Conservation (phyloP, 2,888 invertebrate species). For the Holacanthella duospinosa region DNA sequence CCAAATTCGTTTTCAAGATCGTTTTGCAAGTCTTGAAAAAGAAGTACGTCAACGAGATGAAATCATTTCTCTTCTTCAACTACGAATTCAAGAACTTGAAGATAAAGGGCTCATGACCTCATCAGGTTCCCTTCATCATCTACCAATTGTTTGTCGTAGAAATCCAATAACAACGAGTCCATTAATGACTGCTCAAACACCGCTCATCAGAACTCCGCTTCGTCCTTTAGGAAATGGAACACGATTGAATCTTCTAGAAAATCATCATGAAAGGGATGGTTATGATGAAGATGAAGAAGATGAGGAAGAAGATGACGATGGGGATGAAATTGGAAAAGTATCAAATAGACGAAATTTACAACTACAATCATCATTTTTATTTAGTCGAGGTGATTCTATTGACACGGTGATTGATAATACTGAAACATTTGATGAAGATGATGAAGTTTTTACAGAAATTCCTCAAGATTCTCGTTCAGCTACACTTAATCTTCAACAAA, state of each 20-base stretch:
- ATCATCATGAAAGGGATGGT: neutral
- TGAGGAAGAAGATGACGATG: conserved; percentile 29
- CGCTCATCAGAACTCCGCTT: neutral
- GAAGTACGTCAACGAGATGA: conserved; percentile 72
- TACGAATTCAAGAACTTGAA: conserved; percentile 59
- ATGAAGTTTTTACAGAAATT: conserved; percentile 32
- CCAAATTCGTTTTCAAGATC: conserved; percentile 44
- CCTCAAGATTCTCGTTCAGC: neutral
- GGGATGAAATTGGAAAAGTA: conserved; percentile 20
- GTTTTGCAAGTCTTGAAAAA: conserved; percentile 64
- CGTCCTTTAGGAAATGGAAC: neutral
- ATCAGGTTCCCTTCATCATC: neutral
- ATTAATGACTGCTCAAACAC: neutral
- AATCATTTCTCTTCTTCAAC: conserved; percentile 65
- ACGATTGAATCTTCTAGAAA: neutral
- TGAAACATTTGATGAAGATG: conserved; percentile 42
- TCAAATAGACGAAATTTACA: neutral
- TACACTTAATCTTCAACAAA: conserved; percentile 9
- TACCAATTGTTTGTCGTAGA: neutral
- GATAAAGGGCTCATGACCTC: conserved; percentile 16
- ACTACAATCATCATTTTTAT: conserved; percentile 25
- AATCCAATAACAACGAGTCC: neutral
- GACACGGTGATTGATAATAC: conserved; percentile 57
- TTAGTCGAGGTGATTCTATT: conserved; percentile 50
- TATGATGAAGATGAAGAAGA: conserved; percentile 13